Base-by-base conservation (phyloP, 2,888 invertebrate species). In the Iphiclides podalirius region DNA sequence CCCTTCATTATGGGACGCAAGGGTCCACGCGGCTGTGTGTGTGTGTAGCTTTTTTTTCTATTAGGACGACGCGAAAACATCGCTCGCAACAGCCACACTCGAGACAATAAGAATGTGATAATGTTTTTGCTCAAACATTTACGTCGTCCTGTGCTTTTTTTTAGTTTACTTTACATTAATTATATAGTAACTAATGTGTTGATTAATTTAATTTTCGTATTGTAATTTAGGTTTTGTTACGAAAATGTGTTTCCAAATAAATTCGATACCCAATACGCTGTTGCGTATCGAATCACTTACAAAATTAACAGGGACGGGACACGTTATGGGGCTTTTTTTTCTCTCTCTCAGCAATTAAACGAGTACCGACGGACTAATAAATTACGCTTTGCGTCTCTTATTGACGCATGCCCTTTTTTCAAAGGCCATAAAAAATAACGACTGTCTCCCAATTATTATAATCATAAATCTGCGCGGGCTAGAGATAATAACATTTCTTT, bases 361-460 rank as follows among this genome's bases (percentile, higher is more conserved):
- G 63, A 61, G 57, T 63, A 65, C 60, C 67, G 65, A 63, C 70
- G 64, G 66, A 70, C 70, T 75, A 75, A 81, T 83, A 84, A 77
- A 79, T 78, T 74, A 73, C 72, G 63, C 70, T 76, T 77, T 82
- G 73, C 72, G 70, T 76, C 72, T 73, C 70, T 66, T 63, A 71
- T 79, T 75, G 82, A 79, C 79, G 74, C 71, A 70, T 75, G 67
- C 70, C 70, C 70, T 68, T 66, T 76, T 80, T 83, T 82, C 79
- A 67, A 75, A 77, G 75, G 76, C 79, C 75, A 85, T 86, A 85
- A 83, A 51, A 85, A 83, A 75, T 83, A 84, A 86, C 79, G 77
- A 76, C 77, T 75, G 70, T 75, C 76, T 71, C 69, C 66, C 71
- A 70, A 76, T 79, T 75, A 79, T 75, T 70, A 67, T 66, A 68